Base-by-base conservation (phyloP, 2,797 vertebrate genomes). In the Bradypodion ventrale region DNA sequence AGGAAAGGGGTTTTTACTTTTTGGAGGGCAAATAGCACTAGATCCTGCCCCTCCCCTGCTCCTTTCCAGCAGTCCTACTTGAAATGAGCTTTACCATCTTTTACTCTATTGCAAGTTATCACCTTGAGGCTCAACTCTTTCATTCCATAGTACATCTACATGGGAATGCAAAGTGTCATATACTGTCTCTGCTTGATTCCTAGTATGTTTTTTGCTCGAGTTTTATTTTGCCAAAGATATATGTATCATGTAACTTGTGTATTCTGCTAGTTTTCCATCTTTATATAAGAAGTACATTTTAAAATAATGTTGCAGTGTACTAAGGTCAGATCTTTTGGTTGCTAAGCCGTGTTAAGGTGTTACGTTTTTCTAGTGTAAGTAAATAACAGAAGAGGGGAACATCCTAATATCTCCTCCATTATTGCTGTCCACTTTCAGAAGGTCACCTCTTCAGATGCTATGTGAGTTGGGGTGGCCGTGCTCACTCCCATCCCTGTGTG, bases 231-330 rank as follows among this genome's bases (percentile, higher is more conserved):
- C 62, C 84, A 87, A 88, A 84, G n/a, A 65, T 60, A 0, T 86
- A 59, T 89, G 10, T 82, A 78, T 40, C 1, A 83, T 46, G 10
- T 68, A 29, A 68, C 32, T 35, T 37, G 46, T 70, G 19, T 49
- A 63, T n/a, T 62, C n/a, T 81, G 25, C 78, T 90, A 59, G 69
- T 90, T 91, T 85, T 73, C 44, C 25, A 72, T 90, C 75, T 83
- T 88, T 88, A 72, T 83, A 37, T 44, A 12, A 82, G 89, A 78
- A n/a, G 62, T 83, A 56, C 68, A 85, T 91, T 89, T 83, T 82
- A 85, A 82, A 89, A 92, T 65, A 42, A 0, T 85, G 44, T 87
- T 92, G 75, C 83, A 65, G 79, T 83, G 52, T 74, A 62, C 25
- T 65, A 46, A 65, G 32, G 46, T 27, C 1, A 52, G 16, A 79